Conservation (phyloP, 2,113 vertebrate species). For the Bos taurus region ARS-UCD2.0 NC_037357.1:85705001-85705500, state of each 20-base stretch:
- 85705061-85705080: slow-evolving; percentile 1
- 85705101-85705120: not conserved
- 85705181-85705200: not conserved
- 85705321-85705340: not conserved
- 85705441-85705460: not conserved
- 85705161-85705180: not conserved
- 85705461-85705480: not conserved
- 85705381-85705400: not conserved
- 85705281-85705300: not conserved
- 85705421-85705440: not conserved
- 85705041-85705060: not conserved
- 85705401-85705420: not conserved
- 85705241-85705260: not conserved
- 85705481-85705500: not conserved
- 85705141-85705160: not conserved
- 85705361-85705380: not conserved
- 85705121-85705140: not conserved
- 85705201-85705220: not conserved
- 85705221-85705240: not conserved
- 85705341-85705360: not conserved
- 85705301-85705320: not conserved
- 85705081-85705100: not conserved
- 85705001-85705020: not conserved
- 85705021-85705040: not conserved
- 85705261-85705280: not conserved